These are phyloP conservation scores for Stratiomys singularior DNA, from an alignment of 2,888 invertebrate species.

Conservation along the genomic window DNA sequence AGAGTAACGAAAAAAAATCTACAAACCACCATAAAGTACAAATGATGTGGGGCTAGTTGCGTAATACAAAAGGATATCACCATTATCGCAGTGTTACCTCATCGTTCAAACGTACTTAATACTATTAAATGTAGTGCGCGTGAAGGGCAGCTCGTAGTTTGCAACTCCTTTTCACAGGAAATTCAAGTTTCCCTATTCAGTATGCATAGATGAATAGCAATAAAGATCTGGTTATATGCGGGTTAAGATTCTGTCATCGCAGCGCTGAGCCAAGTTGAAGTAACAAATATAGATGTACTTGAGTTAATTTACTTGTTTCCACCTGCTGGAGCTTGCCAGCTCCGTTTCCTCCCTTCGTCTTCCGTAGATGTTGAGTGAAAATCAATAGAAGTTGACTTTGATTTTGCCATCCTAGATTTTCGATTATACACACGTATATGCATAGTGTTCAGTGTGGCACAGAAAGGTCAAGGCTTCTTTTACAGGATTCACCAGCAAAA, in stretches of 20 bases:
- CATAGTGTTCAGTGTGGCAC: too few relatives aligned
- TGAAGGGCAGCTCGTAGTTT: neutral
- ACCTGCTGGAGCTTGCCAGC: neutral
- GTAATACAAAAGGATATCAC: neutral
- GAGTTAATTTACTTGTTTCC: neutral
- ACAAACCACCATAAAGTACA: neutral
- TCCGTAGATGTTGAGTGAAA: neutral
- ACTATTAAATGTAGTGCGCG: neutral
- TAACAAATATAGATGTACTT: neutral
- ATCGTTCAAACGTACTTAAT: neutral
- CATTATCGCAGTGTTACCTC: neutral
- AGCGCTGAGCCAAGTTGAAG: neutral
- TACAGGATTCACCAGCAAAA: too few relatives aligned
- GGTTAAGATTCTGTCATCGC: neutral
- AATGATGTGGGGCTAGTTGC: neutral
- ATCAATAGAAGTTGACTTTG: too few relatives aligned
- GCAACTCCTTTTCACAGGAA: neutral
- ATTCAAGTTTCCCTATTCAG: neutral
- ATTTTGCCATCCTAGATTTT: too few relatives aligned
- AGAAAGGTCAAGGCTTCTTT: too few relatives aligned
- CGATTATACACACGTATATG: too few relatives aligned
- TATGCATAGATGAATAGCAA: neutral
- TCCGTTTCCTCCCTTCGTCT: neutral
- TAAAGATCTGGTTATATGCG: neutral
- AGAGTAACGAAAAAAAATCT: neutral